Conservation (phyloP, 2,888 invertebrate species). For the Clistopyga incitator region DNA sequence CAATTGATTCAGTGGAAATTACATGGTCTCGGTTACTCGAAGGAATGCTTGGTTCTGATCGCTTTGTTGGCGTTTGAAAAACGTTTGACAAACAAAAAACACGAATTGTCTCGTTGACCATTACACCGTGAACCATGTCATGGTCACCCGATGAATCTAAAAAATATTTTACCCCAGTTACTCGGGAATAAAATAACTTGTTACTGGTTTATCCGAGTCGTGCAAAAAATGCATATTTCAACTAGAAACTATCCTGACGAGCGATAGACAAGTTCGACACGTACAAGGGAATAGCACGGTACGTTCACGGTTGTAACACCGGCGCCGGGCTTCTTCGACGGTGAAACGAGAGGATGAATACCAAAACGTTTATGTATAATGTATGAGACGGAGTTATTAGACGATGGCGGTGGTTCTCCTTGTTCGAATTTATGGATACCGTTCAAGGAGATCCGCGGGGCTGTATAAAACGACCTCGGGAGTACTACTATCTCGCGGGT, state of each 20-base stretch:
- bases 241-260: background rate
- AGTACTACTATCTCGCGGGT: constrained; percentile 54
- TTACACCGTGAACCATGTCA: no score
- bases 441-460: constrained; percentile 65
- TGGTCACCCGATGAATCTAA: no score
- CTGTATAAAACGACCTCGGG: constrained; percentile 59
- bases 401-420: constrained; percentile 63
- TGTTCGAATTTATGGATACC: constrained; percentile 71
- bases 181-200: background rate
- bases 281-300: constrained; percentile 8
- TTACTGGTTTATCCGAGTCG: background rate
- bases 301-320: constrained; percentile 47
- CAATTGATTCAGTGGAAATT: no score
- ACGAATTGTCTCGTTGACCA: no score
- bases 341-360: constrained; percentile 68
- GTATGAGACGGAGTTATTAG: constrained; percentile 70
- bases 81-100: no score
- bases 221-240: background rate
- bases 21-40: no score
- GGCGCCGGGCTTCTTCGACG: constrained; percentile 52
- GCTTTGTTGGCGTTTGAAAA: no score
- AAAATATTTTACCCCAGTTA: background rate
- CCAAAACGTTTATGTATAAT: constrained; percentile 70
- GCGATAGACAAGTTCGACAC: constrained; percentile 33
- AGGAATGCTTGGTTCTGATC: no score